Percentiles rank a stretch among this genome's conserved stretches.
Evolutionary conservation across 2,888 invertebrate species (phyloP).

Genomic region (Metopia argyrocephala): DNA sequence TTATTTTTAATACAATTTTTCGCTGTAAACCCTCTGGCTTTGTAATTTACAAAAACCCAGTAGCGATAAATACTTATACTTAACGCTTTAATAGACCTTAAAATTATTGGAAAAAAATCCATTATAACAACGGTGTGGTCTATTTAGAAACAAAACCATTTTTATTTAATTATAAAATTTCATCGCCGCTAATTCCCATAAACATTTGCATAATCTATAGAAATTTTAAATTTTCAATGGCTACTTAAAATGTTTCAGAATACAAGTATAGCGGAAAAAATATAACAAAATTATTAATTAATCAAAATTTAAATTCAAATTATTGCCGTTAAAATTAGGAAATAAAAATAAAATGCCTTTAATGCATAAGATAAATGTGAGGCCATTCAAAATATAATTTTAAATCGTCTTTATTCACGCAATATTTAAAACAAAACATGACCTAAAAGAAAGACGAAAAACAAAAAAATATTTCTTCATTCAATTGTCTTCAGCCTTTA

Average conservation of each 20-base stretch:
- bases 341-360: not conserved
- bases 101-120: not conserved
- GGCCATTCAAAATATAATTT: not conserved
- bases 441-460: not conserved
- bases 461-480: not conserved
- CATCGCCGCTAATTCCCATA: slow-evolving; percentile 50
- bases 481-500: not conserved
- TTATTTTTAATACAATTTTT: too few relatives aligned
- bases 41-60: not conserved
- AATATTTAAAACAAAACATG: slow-evolving; percentile 16
- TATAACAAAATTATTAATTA: slow-evolving; percentile 38
- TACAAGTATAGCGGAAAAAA: not conserved
- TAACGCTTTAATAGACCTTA: not conserved
- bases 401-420: not conserved
- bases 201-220: slow-evolving; percentile 46
- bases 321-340: slow-evolving; percentile 17
- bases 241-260: slow-evolving; percentile 30
- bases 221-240: slow-evolving; percentile 47
- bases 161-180: slow-evolving; percentile 2
- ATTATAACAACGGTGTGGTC: slow-evolving; percentile 18
- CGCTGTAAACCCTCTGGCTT: too few relatives aligned
- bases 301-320: slow-evolving; percentile 37
- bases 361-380: not conserved
- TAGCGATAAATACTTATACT: slow-evolving; percentile 1
- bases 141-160: not conserved